Percentiles rank a stretch among this genome's conserved stretches.
Conservation (phyloP, 2,797 vertebrate species). For the Heteromormyrus szaboi region DNA sequence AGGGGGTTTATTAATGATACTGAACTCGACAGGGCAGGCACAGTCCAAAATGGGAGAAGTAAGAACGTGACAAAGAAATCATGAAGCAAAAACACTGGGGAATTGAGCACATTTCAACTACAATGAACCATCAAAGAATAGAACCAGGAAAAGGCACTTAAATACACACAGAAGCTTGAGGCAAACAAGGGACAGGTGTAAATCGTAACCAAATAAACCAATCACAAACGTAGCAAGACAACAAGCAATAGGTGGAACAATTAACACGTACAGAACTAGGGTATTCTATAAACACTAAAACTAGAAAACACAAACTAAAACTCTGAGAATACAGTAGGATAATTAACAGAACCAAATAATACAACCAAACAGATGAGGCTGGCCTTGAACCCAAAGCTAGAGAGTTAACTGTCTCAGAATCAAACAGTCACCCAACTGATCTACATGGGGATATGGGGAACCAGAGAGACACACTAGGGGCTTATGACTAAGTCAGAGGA, state of each 20-base stretch:
- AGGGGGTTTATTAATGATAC: background rate
- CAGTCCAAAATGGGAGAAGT: background rate
- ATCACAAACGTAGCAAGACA: background rate
- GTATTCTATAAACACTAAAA: background rate
- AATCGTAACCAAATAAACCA: background rate
- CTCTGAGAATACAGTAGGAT: background rate
- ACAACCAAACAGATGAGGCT: background rate
- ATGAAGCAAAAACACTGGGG: background rate
- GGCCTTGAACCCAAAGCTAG: background rate
- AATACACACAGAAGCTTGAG: background rate
- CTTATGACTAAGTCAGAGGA: background rate
- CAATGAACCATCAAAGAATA: background rate
- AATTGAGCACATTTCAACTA: background rate
- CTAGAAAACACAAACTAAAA: background rate
- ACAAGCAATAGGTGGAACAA: background rate
- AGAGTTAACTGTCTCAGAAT: background rate
- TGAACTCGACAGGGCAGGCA: background rate
- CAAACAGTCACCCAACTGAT: background rate
- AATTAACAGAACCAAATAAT: background rate
- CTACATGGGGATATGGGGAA: background rate
- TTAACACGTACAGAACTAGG: background rate
- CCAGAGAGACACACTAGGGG: background rate
- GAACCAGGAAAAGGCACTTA: background rate
- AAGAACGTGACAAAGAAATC: background rate
- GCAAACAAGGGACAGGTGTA: background rate